Evolutionary conservation across 2,113 vertebrate genomes (phyloP).

Genomic region (Oostethus manadensis): DNA sequence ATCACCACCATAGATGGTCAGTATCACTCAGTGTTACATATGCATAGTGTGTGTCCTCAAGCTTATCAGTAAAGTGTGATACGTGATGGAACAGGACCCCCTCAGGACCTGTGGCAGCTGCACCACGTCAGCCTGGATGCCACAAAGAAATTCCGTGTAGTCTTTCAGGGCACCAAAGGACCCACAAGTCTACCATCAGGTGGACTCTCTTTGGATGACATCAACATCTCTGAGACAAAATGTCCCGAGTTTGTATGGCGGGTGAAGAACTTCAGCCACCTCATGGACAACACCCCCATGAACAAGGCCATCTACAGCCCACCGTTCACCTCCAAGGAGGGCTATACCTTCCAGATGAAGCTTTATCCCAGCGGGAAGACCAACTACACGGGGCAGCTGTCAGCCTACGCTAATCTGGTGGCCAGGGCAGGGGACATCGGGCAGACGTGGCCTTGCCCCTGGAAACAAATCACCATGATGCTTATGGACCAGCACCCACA

Average conservation of each 20-base stretch:
- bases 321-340: constrained; percentile 77
- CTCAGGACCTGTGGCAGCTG: constrained; percentile 79
- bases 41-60: background rate
- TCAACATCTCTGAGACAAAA: constrained; percentile 86
- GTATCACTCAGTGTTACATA: background rate
- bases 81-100: constrained; percentile 43
- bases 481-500: constrained; percentile 87
- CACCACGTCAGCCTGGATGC: constrained; percentile 75
- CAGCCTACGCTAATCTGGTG: constrained; percentile 75
- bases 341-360: constrained; percentile 83
- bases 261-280: constrained; percentile 76
- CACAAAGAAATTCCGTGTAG: constrained; percentile 78
- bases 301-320: constrained; percentile 73
- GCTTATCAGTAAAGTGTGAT: background rate
- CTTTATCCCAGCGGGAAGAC: constrained; percentile 62
- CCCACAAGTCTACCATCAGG: constrained; percentile 51
- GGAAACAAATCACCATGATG: constrained; percentile 84
- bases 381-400: constrained; percentile 49
- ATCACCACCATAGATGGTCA: constrained; percentile 77
- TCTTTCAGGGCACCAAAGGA: constrained; percentile 78
- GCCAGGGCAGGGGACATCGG: constrained; percentile 74
- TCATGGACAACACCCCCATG: constrained; percentile 61
- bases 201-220: constrained; percentile 87
- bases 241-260: constrained; percentile 87
- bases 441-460: constrained; percentile 83